Conservation (phyloP, 2,797 vertebrate species). For the Novumbra hubbsi region DNA sequence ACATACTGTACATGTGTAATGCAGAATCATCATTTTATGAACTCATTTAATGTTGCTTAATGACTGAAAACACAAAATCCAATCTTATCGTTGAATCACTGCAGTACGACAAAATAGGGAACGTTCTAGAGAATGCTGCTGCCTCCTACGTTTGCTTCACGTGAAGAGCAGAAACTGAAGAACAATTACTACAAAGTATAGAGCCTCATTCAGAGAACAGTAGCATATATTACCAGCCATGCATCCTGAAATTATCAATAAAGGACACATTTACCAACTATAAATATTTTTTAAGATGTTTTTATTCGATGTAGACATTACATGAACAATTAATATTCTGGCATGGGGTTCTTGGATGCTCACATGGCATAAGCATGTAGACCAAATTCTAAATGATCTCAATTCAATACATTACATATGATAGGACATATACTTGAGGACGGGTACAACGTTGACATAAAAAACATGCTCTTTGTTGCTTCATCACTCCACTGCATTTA, state of each 20-base stretch:
- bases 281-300: background rate
- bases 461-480: background rate
- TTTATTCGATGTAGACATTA: background rate
- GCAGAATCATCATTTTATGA: conserved; percentile 1
- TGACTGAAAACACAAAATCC: conserved; percentile 26
- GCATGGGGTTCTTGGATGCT: conserved; percentile 43
- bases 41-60: background rate
- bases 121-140: conserved; percentile 92
- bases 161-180: conserved; percentile 47
- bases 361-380: conserved; percentile 53
- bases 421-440: background rate
- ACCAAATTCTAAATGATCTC: conserved; percentile 16
- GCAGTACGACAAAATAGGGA: conserved; percentile 97
- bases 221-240: background rate
- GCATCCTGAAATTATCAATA: background rate
- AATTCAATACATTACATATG: background rate
- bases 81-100: conserved; percentile 70
- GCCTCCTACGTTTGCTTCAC: conserved; percentile 89
- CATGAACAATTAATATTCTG: background rate
- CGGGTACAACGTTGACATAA: background rate
- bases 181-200: background rate
- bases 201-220: background rate
- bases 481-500: conserved; percentile 32
- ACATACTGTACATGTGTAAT: background rate
- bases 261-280: background rate